Conservation (phyloP, 35 echinoderm and acorn worm genomes). For the Apostichopus japonicus region DNA sequence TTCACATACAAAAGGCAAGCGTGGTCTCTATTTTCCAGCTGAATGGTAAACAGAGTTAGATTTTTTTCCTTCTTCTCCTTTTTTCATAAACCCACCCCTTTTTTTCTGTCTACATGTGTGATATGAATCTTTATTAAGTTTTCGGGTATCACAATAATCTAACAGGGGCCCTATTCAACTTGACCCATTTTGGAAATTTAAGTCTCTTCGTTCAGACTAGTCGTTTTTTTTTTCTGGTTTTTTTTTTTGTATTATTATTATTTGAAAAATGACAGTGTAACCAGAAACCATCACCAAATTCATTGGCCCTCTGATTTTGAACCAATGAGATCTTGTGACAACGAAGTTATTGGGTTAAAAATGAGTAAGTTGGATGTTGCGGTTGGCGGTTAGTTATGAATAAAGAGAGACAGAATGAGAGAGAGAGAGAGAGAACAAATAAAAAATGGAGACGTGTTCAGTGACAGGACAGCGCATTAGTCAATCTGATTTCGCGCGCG, state of each 20-base stretch:
- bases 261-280: slow-evolving; percentile 37
- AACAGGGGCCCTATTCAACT: slow-evolving; percentile 48
- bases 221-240: not conserved
- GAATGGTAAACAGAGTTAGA: not conserved
- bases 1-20: slow-evolving; percentile 12
- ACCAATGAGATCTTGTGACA: slow-evolving; percentile 41
- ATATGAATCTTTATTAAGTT: slow-evolving; percentile 31
- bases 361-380: slow-evolving; percentile 34
- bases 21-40: slow-evolving; percentile 9
- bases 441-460: not conserved
- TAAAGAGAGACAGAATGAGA: slow-evolving; percentile 1
- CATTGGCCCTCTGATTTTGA: slow-evolving; percentile 16
- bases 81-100: slow-evolving; percentile 8
- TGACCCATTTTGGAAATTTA: slow-evolving; percentile 34
- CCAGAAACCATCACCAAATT: slow-evolving; percentile 14
- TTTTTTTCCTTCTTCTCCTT: not conserved
- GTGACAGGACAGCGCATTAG: slow-evolving; percentile 1
- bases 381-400: not conserved
- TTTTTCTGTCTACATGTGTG: slow-evolving; percentile 17
- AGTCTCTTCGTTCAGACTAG: slow-evolving; percentile 23
- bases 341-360: slow-evolving; percentile 44
- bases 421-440: not conserved
- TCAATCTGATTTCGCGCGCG: slow-evolving; percentile 42
- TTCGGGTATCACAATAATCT: slow-evolving; percentile 20
- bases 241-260: not conserved